Conservation (phyloP, 2,888 invertebrate species). For the Drosophila bunnanda region DNA sequence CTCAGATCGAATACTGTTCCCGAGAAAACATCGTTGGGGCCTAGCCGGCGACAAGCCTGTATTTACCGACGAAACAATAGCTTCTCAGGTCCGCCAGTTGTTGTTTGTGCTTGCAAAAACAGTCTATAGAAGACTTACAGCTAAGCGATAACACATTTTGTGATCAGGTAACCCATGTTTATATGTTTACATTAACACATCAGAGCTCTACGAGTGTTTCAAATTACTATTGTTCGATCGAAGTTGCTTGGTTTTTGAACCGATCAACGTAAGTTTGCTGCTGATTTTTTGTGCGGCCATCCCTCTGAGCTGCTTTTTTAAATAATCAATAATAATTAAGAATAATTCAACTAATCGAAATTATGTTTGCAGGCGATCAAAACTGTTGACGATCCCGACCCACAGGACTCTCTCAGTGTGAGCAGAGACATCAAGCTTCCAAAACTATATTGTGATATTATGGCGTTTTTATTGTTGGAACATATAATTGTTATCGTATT, state of each 20-base stretch:
- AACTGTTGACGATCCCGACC: constrained; percentile 5
- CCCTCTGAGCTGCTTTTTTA: constrained; percentile 15
- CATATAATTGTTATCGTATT: neutral
- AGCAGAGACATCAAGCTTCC: neutral
- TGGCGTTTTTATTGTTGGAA: constrained; percentile 4
- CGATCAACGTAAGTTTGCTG: constrained; percentile 20
- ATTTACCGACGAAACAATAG: neutral
- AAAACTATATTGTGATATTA: neutral
- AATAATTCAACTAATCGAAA: constrained; percentile 21
- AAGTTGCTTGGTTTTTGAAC: constrained; percentile 20
- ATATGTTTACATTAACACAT: constrained; percentile 13
- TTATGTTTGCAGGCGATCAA: constrained; percentile 38
- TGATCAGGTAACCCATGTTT: constrained; percentile 38
- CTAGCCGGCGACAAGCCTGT: neutral
- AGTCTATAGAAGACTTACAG: constrained; percentile 15
- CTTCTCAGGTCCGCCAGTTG: constrained; percentile 14
- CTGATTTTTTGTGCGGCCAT: constrained; percentile 22
- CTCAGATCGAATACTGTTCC: neutral
- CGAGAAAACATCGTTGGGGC: constrained; percentile 8
- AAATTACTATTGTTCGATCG: constrained; percentile 20
- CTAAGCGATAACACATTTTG: constrained; percentile 9
- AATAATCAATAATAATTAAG: neutral
- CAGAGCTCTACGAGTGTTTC: constrained; percentile 17
- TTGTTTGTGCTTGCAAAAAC: constrained; percentile 17
- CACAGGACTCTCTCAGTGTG: neutral